These are phyloP conservation scores for Zoroaster sp. DNA, from an alignment of 53 echinoderm and acorn worm genomes.

Conservation along the genomic window DNA sequence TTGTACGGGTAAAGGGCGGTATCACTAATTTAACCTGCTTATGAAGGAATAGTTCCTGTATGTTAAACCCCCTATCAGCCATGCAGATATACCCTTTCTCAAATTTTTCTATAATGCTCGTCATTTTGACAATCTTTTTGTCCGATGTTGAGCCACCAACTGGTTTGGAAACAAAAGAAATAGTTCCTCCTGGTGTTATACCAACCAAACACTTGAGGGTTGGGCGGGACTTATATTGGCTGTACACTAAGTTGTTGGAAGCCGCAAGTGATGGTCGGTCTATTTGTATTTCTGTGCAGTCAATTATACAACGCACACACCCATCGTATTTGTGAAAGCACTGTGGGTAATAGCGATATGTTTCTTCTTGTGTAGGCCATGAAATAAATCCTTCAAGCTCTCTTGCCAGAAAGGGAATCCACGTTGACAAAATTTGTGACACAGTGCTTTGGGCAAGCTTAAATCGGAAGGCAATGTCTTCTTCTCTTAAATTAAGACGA, in stretches of 20 bases:
- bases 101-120: constrained; percentile 53
- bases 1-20: constrained; percentile 65
- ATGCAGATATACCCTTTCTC: constrained; percentile 56
- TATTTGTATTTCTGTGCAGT: constrained; percentile 78
- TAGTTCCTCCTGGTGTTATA: constrained; percentile 69
- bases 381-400: constrained; percentile 50
- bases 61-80: constrained; percentile 74
- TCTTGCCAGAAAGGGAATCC: constrained; percentile 48
- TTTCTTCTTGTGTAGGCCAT: constrained; percentile 59
- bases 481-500: constrained; percentile 51
- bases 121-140: constrained; percentile 57
- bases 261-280: constrained; percentile 59
- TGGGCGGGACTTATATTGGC: constrained; percentile 63
- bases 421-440: constrained; percentile 62
- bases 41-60: too few species aligned
- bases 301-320: constrained; percentile 61
- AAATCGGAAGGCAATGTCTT: constrained; percentile 63
- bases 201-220: constrained; percentile 68
- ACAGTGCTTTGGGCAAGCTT: constrained; percentile 53
- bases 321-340: constrained; percentile 67
- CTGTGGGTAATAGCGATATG: constrained; percentile 48
- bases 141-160: constrained; percentile 72
- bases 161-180: constrained; percentile 60
- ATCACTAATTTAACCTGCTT: constrained; percentile 66
- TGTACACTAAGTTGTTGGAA: constrained; percentile 60